Conservation (phyloP, 53 echinoderm and acorn worm species). For the Holothuria scabra region DNA sequence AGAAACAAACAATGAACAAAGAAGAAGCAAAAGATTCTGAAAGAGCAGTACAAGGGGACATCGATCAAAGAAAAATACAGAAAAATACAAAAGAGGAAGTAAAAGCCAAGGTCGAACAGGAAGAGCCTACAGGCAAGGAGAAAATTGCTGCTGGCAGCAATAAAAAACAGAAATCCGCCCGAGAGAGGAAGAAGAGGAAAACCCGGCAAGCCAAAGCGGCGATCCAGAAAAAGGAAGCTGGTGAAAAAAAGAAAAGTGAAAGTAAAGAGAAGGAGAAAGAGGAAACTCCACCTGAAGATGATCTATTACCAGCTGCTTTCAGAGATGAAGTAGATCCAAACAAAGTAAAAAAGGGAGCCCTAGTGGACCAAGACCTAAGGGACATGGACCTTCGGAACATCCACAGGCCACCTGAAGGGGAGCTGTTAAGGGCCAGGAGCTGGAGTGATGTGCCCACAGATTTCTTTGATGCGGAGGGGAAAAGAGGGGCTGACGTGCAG, state of each 20-base stretch:
- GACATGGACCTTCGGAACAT: not conserved
- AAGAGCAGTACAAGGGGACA: not conserved
- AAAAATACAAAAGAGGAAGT: conserved; percentile 24
- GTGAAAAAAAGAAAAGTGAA: not conserved
- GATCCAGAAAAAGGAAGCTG: conserved; percentile 36
- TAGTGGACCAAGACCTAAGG: conserved; percentile 40
- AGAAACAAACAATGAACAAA: not conserved
- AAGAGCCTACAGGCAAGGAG: not conserved
- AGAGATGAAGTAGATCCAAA: conserved; percentile 60
- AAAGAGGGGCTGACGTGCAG: conserved; percentile 18
- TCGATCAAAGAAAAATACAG: not conserved
- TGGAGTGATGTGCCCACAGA: conserved; percentile 45
- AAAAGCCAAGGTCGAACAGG: conserved; percentile 1
- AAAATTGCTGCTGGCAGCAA: not conserved
- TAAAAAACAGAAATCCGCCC: not conserved
- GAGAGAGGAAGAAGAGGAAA: conserved; percentile 38
- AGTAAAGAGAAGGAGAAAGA: conserved; percentile 3
- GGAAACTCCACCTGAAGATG: conserved; percentile 9
- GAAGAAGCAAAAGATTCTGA: not conserved
- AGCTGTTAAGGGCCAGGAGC: conserved; percentile 16
- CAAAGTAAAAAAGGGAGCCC: not conserved
- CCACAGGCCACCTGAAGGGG: not conserved
- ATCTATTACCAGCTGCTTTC: conserved; percentile 77
- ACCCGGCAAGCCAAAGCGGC: conserved; percentile 44
- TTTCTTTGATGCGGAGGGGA: conserved; percentile 47